Percentiles rank a stretch among this genome's conserved stretches.
These are phyloP conservation scores for Rhinolophus ferrumequinum DNA, from an alignment of 2,113 vertebrate species.

Conservation along the genomic window DNA sequence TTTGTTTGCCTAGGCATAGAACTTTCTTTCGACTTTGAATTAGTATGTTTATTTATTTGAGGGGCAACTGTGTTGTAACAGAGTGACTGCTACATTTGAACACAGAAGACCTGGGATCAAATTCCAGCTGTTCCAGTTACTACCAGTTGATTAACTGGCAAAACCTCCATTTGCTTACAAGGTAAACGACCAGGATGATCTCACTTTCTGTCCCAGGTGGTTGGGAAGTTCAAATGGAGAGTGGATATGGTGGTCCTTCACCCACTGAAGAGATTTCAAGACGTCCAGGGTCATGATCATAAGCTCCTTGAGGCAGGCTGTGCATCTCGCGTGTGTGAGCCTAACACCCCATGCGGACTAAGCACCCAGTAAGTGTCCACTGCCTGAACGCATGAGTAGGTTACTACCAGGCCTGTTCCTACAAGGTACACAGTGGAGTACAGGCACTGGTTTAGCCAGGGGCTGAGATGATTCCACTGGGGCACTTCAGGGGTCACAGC, in stretches of 20 bases:
- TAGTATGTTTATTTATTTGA: background rate
- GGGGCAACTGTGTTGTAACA: background rate
- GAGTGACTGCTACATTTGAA: background rate
- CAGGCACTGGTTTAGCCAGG: background rate
- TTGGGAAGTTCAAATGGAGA: background rate
- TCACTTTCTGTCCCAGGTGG: background rate
- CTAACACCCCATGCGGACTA: background rate
- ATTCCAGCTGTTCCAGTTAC: constrained; percentile 1
- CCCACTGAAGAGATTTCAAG: background rate
- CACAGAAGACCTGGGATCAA: background rate
- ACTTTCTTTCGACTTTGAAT: background rate
- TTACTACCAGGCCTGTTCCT: background rate
- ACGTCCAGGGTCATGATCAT: background rate
- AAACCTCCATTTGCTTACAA: background rate
- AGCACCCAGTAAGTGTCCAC: background rate
- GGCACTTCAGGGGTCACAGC: background rate
- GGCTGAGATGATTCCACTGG: background rate
- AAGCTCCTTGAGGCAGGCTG: background rate
- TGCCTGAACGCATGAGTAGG: background rate
- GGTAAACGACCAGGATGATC: background rate
- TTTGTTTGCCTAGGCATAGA: background rate
- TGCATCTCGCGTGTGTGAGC: background rate
- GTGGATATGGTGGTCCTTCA: background rate
- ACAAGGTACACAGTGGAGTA: background rate
- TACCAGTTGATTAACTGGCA: background rate